phyloP scores from a whole-genome alignment of 2,113 vertebrate genomes.

The Mohoua ochrocephala region DNA sequence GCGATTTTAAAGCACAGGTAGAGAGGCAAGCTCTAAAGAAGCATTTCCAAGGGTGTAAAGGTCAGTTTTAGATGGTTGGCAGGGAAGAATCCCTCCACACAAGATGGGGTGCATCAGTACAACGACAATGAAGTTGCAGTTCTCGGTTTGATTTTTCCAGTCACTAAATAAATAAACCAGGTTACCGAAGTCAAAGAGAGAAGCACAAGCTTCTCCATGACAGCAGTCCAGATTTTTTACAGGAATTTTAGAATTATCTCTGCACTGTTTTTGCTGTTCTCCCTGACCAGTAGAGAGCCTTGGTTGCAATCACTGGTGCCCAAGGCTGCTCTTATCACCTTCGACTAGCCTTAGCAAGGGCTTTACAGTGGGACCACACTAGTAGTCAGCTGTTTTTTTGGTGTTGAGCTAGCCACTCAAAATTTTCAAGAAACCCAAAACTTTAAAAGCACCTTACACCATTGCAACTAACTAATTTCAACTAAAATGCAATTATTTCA shows the following conservation, averaged over 20 bases:
- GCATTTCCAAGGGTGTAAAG: background rate
- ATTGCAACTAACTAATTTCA: background rate
- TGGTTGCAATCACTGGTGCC: background rate
- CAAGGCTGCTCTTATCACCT: background rate
- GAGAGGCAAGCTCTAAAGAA: background rate
- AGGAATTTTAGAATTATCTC: background rate
- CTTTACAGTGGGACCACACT: background rate
- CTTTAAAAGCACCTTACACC: background rate
- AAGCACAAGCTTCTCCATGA: background rate
- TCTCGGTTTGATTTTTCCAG: background rate
- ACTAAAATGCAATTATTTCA: background rate
- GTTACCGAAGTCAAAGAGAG: background rate
- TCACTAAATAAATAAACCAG: background rate
- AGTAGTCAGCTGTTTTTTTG: background rate
- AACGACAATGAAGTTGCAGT: background rate
- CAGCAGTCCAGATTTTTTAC: background rate
- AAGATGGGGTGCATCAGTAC: background rate
- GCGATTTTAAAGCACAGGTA: constrained; percentile 25
- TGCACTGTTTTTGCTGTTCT: background rate
- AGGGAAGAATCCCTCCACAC: background rate
- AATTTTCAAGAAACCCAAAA: background rate
- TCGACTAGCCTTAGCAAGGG: background rate
- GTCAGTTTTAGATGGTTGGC: background rate
- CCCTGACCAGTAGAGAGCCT: background rate
- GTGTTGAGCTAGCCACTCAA: background rate